These are phyloP conservation scores for Heteractis magnifica DNA, from an alignment of 92 coral and sea anemone species.

Conservation along the genomic window DNA sequence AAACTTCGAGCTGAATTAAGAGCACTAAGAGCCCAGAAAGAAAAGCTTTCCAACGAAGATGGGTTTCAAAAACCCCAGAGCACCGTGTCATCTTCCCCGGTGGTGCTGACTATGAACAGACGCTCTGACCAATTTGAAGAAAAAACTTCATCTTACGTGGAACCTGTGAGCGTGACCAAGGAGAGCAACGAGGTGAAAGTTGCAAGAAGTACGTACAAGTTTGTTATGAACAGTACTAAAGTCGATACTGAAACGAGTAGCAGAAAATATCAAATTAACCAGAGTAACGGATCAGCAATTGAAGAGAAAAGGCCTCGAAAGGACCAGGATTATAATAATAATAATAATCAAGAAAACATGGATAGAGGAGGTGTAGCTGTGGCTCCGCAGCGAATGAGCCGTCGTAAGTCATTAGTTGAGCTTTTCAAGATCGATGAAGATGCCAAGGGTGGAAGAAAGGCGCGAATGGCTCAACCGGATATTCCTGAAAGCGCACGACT, in stretches of 20 bases:
- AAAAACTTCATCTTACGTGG: constrained; percentile 26
- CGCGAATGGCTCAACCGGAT: constrained; percentile 56
- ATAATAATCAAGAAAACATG: constrained; percentile 42
- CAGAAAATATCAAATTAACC: constrained; percentile 22
- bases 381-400: constrained; percentile 72
- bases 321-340: constrained; percentile 54
- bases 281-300: constrained; percentile 25
- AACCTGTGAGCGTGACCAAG: constrained; percentile 32
- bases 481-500: constrained; percentile 40
- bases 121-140: constrained; percentile 36
- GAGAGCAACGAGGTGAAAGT: constrained; percentile 44
- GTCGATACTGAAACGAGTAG: constrained; percentile 17
- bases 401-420: constrained; percentile 83
- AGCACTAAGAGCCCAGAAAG: constrained; percentile 71
- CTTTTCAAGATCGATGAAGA: constrained; percentile 79
- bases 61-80: constrained; percentile 46
- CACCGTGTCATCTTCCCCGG: constrained; percentile 31
- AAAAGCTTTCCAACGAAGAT: constrained; percentile 71
- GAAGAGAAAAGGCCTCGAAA: constrained; percentile 67
- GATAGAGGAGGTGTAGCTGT: constrained; percentile 23
- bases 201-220: constrained; percentile 71
- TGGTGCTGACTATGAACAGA: constrained; percentile 43
- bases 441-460: constrained; percentile 34
- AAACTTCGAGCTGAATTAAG: constrained; percentile 84
- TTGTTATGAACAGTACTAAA: constrained; percentile 58